Percentiles rank a stretch among this genome's conserved stretches.
phyloP scores from a whole-genome alignment of 2,888 invertebrate genomes.

The Venustoraphidia nigricollis region DNA sequence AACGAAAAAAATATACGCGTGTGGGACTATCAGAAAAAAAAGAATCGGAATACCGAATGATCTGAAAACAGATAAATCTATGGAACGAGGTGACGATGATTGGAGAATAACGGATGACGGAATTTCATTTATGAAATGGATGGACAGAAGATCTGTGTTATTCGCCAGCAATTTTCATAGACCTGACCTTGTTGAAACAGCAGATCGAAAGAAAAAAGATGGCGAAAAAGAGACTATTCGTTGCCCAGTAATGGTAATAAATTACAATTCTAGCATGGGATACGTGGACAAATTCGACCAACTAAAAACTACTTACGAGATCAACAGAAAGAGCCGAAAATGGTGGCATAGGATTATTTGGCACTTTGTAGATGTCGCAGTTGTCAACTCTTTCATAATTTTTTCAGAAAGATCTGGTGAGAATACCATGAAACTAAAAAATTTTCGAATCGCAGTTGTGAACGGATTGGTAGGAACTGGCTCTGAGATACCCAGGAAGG shows the following conservation, averaged over 20 bases:
- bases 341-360: conserved; percentile 11
- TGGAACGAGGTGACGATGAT: conserved; percentile 15
- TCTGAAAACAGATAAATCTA: conserved; percentile 11
- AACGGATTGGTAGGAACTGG: too few species aligned
- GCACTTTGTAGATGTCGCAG: conserved; percentile 2
- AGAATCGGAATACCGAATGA: conserved; percentile 12
- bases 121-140: conserved; percentile 12
- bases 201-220: conserved; percentile 9
- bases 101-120: conserved; percentile 12
- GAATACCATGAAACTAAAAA: too few species aligned
- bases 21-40: conserved; percentile 13
- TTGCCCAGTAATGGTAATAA: conserved; percentile 10
- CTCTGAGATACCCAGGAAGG: too few species aligned
- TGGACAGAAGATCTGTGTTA: conserved; percentile 11
- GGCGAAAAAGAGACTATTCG: conserved; percentile 6
- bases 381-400: neutral
- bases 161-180: conserved; percentile 12
- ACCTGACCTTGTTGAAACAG: conserved; percentile 2
- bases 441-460: too few species aligned
- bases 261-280: conserved; percentile 12
- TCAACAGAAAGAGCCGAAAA: conserved; percentile 10
- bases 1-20: conserved; percentile 11
- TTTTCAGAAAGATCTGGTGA: too few species aligned
- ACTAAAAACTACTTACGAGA: conserved; percentile 10
- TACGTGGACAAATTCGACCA: conserved; percentile 11